Conservation (phyloP, 2,113 vertebrate species). For the Podocnemis expansa region DNA sequence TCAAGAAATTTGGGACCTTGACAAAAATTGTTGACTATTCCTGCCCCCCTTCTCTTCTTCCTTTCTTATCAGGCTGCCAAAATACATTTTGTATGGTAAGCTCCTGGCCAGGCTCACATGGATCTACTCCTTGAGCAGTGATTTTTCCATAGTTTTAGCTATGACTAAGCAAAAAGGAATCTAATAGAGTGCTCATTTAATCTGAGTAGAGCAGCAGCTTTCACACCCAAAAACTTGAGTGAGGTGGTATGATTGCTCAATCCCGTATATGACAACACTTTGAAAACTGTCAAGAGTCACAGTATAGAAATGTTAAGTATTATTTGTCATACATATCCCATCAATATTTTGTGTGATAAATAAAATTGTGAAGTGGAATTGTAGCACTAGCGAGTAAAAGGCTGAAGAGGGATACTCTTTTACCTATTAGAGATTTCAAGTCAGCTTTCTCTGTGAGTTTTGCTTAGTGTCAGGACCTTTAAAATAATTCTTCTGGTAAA, state of each 20-base stretch:
- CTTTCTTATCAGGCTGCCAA: neutral
- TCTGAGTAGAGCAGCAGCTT: accelerated
- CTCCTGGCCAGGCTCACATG: neutral
- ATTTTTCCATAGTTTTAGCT: accelerated
- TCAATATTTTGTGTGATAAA: neutral
- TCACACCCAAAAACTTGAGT: neutral
- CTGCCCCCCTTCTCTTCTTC: neutral
- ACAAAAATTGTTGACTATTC: neutral
- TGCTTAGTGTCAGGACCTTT: slow-evolving; percentile 47
- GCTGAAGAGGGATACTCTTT: neutral
- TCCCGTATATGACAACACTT: neutral
- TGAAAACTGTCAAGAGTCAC: accelerated
- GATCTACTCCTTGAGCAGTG: neutral
- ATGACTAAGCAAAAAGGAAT: neutral
- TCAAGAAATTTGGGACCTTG: too few relatives aligned
- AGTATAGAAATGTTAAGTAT: neutral
- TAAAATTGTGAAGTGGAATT: neutral
- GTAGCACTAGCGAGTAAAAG: neutral
- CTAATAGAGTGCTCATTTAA: neutral
- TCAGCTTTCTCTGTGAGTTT: slow-evolving; percentile 37
- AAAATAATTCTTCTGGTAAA: slow-evolving; percentile 66
- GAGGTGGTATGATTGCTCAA: neutral
- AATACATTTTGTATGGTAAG: neutral
- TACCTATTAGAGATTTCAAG: neutral
- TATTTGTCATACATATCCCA: neutral